Percentiles rank a stretch among this genome's conserved stretches.
These are phyloP conservation scores for Lucinisca nassula DNA, from an alignment of 2,888 invertebrate species.

Conservation along the genomic window DNA sequence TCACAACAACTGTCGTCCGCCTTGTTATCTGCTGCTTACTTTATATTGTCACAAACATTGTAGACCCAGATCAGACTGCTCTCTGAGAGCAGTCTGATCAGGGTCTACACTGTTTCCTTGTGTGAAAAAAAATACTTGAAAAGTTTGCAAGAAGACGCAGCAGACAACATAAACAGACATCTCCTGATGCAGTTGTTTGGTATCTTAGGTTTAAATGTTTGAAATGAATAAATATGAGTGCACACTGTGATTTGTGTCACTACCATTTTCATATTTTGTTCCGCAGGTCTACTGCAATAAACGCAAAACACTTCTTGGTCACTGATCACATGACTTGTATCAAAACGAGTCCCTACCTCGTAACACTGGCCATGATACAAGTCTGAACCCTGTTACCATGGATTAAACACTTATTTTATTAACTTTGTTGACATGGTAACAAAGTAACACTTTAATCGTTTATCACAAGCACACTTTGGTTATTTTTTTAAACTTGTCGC, in stretches of 20 bases:
- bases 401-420: not conserved
- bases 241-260: conserved; percentile 13
- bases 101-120: too few species aligned
- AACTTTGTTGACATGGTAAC: not conserved
- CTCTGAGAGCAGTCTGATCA: too few species aligned
- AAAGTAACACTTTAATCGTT: not conserved
- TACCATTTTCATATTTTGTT: not conserved
- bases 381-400: not conserved
- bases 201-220: too few species aligned
- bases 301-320: not conserved
- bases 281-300: not conserved
- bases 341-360: not conserved
- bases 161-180: too few species aligned
- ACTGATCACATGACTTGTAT: not conserved
- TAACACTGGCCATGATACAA: not conserved
- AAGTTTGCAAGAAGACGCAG: too few species aligned
- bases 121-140: too few species aligned
- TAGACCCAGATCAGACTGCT: too few species aligned
- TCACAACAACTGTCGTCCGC: too few species aligned
- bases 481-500: conserved; percentile 5
- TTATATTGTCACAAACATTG: too few species aligned
- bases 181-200: too few species aligned
- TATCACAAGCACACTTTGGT: conserved; percentile 12
- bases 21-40: too few species aligned
- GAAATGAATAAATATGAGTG: conserved; percentile 6